Evolutionary conservation across 1,140 invertebrate genomes (phyloP).

Genomic region (Diploscapter pachys): DNA sequence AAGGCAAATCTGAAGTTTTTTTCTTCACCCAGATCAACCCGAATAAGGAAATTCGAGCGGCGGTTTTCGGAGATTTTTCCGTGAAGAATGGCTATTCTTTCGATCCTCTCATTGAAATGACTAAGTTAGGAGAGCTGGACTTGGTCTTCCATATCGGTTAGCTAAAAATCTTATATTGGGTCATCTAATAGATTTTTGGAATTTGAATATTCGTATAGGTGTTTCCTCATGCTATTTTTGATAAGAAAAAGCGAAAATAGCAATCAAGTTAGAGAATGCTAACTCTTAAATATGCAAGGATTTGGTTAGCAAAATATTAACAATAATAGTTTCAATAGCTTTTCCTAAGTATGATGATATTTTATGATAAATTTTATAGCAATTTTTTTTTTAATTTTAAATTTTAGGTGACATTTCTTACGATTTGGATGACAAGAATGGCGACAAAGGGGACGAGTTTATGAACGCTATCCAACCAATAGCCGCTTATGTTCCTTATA

Average conservation of each 20-base stretch:
- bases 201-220: too few species aligned
- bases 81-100: conserved; percentile 64
- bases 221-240: too few species aligned
- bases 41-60: conserved; percentile 48
- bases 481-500: conserved; percentile 82
- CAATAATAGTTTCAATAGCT: too few species aligned
- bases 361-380: too few species aligned
- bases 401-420: conserved; percentile 78
- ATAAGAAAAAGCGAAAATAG: too few species aligned
- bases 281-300: too few species aligned
- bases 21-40: conserved; percentile 58
- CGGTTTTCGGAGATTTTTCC: conserved; percentile 66
- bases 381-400: conserved; percentile 6
- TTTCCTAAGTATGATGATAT: too few species aligned
- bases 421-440: conserved; percentile 80
- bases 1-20: conserved; percentile 61
- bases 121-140: conserved; percentile 62
- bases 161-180: conserved; percentile 2
- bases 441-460: conserved; percentile 78
- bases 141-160: conserved; percentile 64
- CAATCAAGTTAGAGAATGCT: too few species aligned
- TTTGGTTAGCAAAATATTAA: too few species aligned
- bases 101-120: conserved; percentile 60
- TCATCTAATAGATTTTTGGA: too few species aligned
- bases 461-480: conserved; percentile 82